Conservation (phyloP, 1,140 invertebrate species). For the Drosophila sechellia region DNA sequence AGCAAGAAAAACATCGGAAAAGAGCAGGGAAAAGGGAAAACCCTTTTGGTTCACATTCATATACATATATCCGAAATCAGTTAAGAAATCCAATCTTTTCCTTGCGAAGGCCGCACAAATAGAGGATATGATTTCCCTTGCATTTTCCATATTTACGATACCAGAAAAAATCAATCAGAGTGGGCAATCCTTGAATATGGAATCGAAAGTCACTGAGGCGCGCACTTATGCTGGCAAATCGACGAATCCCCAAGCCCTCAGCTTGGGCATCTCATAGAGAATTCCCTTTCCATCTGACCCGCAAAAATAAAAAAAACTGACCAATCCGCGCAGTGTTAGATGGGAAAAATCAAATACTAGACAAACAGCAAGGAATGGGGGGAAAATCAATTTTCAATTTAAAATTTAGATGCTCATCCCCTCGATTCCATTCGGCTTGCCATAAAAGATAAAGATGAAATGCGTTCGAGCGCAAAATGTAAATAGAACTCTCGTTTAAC, state of each 20-base stretch:
- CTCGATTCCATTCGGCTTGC: conserved; percentile 10
- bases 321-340: conserved; percentile 23
- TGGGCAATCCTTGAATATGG: conserved; percentile 18
- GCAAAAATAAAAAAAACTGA: conserved; percentile 45
- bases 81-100: conserved; percentile 7
- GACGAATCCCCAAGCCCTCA: background rate
- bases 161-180: conserved; percentile 1
- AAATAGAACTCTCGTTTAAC: conserved; percentile 70
- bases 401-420: conserved; percentile 69
- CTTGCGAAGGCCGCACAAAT: background rate
- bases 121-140: conserved; percentile 11
- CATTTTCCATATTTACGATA: conserved; percentile 15
- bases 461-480: conserved; percentile 74
- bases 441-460: conserved; percentile 63
- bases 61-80: background rate
- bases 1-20: too few species aligned
- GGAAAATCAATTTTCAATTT: conserved; percentile 81
- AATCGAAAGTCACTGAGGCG: conserved; percentile 55
- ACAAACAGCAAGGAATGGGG: conserved; percentile 48
- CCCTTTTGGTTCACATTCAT: too few species aligned
- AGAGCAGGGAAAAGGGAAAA: too few species aligned
- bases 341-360: conserved; percentile 57
- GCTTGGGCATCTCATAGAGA: background rate
- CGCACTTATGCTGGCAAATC: conserved; percentile 51
- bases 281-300: conserved; percentile 43